These are phyloP conservation scores for Smittia aterrima DNA, from an alignment of 2,888 invertebrate genomes.

Conservation along the genomic window DNA sequence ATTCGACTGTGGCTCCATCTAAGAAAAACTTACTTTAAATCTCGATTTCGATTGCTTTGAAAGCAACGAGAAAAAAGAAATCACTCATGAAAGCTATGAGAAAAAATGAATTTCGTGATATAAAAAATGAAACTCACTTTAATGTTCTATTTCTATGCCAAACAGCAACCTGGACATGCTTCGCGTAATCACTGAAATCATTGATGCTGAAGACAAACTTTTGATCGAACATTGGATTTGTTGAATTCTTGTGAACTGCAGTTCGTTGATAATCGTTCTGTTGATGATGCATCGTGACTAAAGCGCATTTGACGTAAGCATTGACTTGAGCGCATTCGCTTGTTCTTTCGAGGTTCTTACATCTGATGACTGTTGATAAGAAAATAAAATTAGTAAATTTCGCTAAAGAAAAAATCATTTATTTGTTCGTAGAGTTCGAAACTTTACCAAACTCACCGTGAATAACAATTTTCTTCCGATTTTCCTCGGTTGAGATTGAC, in stretches of 20 bases:
- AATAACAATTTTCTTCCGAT: slow-evolving; percentile 59
- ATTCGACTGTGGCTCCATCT: background rate
- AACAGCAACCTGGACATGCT: slow-evolving; percentile 72
- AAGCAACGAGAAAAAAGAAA: no score
- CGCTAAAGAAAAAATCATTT: background rate
- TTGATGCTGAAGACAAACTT: slow-evolving; percentile 64
- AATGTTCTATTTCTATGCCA: slow-evolving; percentile 83
- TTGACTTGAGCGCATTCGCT: slow-evolving; percentile 66
- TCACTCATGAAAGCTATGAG: no score
- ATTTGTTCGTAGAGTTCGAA: background rate
- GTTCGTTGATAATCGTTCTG: slow-evolving; percentile 66
- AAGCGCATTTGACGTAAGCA: slow-evolving; percentile 69
- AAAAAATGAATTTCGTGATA: background rate
- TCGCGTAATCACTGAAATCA: slow-evolving; percentile 55
- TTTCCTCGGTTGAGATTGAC: slow-evolving; percentile 59
- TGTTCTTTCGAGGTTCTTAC: slow-evolving; percentile 68
- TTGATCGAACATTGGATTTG: slow-evolving; percentile 76
- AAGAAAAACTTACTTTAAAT: no score
- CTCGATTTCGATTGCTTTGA: no score
- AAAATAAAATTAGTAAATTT: background rate
- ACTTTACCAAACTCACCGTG: slow-evolving; percentile 61
- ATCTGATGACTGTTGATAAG: slow-evolving; percentile 65
- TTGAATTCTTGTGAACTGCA: slow-evolving; percentile 74
- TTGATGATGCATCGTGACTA: slow-evolving; percentile 42
- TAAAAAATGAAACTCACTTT: slow-evolving; percentile 76